Conservation (phyloP, 2,888 invertebrate genomes). For the Sarcophaga caerulescens region DNA sequence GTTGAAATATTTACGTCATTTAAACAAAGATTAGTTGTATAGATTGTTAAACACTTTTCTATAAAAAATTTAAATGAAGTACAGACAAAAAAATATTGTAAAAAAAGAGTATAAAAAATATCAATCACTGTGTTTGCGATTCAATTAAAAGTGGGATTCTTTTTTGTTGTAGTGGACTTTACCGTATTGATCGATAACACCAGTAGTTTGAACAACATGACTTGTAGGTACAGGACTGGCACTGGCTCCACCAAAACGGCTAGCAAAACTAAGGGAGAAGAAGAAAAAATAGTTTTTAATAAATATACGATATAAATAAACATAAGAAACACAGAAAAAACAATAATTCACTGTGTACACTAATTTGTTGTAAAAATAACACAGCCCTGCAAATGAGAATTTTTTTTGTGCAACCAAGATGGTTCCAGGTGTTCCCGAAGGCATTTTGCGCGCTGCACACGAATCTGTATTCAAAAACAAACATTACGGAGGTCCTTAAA, state of each 20-base stretch:
- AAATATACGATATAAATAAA: neutral
- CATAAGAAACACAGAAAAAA: neutral
- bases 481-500: no score
- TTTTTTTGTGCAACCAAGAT: no score
- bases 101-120: neutral
- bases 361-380: neutral
- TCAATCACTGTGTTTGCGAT: conserved; percentile 4
- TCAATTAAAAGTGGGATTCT: conserved; percentile 53
- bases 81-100: neutral
- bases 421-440: no score
- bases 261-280: conserved; percentile 59
- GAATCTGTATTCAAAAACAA: no score
- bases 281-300: neutral
- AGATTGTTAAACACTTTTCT: no score
- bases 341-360: conserved; percentile 1
- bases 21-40: neutral
- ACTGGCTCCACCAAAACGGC: conserved; percentile 64
- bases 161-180: conserved; percentile 57
- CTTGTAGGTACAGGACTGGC: conserved; percentile 40
- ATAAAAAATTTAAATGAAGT: neutral
- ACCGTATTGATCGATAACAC: conserved; percentile 67
- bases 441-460: no score
- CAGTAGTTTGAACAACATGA: conserved; percentile 67
- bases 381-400: no score
- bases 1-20: neutral